A percentile compares a stretch with the other conserved stretches of the same genome.
Conservation (phyloP, 2,113 vertebrate genomes). For the Gorilla gorilla region DNA sequence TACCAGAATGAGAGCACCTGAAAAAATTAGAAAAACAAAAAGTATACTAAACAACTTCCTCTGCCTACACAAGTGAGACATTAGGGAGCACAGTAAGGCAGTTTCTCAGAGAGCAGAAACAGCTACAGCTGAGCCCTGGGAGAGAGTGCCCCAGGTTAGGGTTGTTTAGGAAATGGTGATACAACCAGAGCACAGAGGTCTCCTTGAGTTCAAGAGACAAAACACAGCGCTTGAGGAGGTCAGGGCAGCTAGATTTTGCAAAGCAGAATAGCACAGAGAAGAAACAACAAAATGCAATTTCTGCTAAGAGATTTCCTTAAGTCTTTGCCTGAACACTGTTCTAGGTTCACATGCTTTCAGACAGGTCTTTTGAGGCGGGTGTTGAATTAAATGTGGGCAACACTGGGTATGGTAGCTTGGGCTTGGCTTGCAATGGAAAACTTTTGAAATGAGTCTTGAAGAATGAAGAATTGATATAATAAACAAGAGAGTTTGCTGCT, state of each 20-base stretch:
- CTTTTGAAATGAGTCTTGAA: background rate
- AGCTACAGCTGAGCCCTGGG: background rate
- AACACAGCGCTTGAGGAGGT: background rate
- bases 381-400: background rate
- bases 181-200: background rate
- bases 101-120: background rate
- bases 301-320: background rate
- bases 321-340: background rate
- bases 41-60: background rate
- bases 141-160: background rate
- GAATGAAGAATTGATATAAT: background rate
- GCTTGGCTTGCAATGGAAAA: background rate
- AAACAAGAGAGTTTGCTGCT: background rate
- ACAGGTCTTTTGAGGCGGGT: background rate
- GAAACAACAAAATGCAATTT: background rate
- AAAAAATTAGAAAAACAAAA: background rate
- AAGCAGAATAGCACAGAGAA: background rate
- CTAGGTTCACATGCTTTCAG: background rate
- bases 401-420: background rate
- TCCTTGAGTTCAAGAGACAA: background rate
- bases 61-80: background rate
- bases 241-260: background rate
- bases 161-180: background rate
- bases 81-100: background rate
- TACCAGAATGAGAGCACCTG: background rate